Evolutionary conservation across 2,797 vertebrate species (phyloP).

Genomic region (Liasis olivaceus): DNA sequence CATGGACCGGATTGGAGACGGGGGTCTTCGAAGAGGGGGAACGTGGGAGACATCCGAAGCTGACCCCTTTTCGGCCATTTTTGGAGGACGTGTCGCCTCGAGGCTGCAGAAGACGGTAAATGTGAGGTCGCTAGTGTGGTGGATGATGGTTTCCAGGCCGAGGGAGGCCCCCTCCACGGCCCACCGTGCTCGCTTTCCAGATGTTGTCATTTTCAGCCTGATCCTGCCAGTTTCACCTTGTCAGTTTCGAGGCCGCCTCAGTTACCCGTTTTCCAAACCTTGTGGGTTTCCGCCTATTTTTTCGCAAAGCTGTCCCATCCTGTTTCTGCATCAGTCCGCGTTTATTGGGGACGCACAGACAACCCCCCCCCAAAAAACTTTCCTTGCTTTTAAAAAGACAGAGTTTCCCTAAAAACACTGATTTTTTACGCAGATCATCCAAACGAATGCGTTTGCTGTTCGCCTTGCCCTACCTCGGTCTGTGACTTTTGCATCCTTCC

Average conservation of each 20-base stretch:
- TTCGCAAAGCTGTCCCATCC: neutral
- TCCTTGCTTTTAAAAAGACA: neutral
- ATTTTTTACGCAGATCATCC: neutral
- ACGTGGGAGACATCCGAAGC: neutral
- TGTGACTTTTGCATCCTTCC: neutral
- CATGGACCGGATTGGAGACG: neutral
- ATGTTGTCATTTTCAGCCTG: neutral
- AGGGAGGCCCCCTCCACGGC: too few relatives aligned
- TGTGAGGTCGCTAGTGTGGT: too few relatives aligned
- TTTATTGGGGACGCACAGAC: neutral
- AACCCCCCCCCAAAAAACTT: neutral
- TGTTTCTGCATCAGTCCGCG: neutral
- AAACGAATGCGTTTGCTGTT: neutral
- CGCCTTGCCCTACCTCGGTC: neutral
- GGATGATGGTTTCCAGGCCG: neutral
- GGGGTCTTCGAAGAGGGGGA: neutral
- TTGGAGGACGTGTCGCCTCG: accelerated
- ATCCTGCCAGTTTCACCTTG: neutral
- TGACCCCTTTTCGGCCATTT: neutral
- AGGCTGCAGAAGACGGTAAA: neutral
- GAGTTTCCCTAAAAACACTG: neutral
- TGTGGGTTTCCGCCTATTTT: neutral
- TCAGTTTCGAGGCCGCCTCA: too few relatives aligned
- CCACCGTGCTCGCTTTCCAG: neutral
- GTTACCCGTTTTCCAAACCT: neutral